Evolutionary conservation across 2,888 invertebrate species (phyloP), one percentile per base, ranked within the genome.

Genomic region (Cerastis rubricosa): DNA sequence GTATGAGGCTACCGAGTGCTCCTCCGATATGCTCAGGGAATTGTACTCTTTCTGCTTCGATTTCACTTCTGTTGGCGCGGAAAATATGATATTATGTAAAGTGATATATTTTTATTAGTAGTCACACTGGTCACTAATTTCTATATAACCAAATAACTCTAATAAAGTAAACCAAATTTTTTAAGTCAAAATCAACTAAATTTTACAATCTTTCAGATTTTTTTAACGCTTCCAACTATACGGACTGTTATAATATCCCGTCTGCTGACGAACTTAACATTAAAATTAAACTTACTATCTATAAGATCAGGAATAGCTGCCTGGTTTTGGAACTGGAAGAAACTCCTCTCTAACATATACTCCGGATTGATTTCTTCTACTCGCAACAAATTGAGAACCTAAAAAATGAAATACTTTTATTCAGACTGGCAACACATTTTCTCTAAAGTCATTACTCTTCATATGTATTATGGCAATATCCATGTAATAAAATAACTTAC

Each of bases 361-460:
- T 99, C 99, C 0, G 99, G 99, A 96, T 99, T 99, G 74, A 99
- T 99, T 96, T 99, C 99, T 95, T 99, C 99, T 0, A 99, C 99
- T 86, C 99, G 97, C 85, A 99, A 96, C 85, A 99, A 89, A 96
- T 97, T 99, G 98, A 96, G 87, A 5, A 96, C 96, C 96, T 96
- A 74, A 88, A 88, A 47, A 59, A 9, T 29, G 29, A 66, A 12
- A 45, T 8, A 8, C 14, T 14, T 4, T 22, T 78, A 59, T 64
- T 54, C 5, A 65, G 1, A 57, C 29, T 54, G 19, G 25, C 40
- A 57, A 71, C 8, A 43, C 54, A 25, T 71, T 17, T 43, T 57
- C 40, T 12, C 8, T n/a, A 14, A n/a, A 43, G 7, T 22, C 0
- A n/a, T 54, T 1, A n/a, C 9, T 51, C 51, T 49, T 49, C 49